Evolutionary conservation across 2,113 vertebrate species (phyloP).

Genomic region (Ochotona curzoniae): DNA sequence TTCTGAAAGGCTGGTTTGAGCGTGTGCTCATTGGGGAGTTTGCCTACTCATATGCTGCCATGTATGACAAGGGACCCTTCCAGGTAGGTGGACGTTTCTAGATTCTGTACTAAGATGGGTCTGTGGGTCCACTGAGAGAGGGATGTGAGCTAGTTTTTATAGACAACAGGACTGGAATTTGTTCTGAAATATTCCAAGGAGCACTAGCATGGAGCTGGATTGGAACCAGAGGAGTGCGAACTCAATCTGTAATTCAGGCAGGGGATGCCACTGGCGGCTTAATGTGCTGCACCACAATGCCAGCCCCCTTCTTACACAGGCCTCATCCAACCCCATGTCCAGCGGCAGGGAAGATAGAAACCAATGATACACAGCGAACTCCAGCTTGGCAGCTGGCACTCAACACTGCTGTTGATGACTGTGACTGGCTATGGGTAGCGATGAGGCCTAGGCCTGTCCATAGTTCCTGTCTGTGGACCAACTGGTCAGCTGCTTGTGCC

Average conservation of each 20-base stretch:
- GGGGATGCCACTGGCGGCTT: no score
- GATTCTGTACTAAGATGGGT: neutral
- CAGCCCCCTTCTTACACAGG: neutral
- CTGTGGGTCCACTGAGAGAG: neutral
- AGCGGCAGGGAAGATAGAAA: neutral
- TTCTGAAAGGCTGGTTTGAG: conserved; percentile 92
- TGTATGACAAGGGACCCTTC: conserved; percentile 88
- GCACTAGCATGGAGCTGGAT: no score
- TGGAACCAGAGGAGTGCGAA: no score
- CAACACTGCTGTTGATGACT: neutral
- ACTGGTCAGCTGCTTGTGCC: neutral
- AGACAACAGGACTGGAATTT: conserved; percentile 26
- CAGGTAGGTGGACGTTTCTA: conserved; percentile 78
- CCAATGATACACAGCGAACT: neutral
- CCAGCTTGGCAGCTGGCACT: neutral
- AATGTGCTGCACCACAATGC: no score
- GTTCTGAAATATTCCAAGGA: neutral
- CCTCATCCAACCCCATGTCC: neutral
- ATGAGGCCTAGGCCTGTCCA: neutral
- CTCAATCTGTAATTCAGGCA: no score
- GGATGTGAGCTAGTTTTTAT: neutral
- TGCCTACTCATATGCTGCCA: conserved; percentile 81
- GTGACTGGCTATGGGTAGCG: neutral
- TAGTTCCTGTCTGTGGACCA: neutral
- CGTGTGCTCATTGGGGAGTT: conserved; percentile 86